Base-by-base conservation (phyloP, 35 echinoderm and acorn worm genomes). In the Chiridota heheva region DNA sequence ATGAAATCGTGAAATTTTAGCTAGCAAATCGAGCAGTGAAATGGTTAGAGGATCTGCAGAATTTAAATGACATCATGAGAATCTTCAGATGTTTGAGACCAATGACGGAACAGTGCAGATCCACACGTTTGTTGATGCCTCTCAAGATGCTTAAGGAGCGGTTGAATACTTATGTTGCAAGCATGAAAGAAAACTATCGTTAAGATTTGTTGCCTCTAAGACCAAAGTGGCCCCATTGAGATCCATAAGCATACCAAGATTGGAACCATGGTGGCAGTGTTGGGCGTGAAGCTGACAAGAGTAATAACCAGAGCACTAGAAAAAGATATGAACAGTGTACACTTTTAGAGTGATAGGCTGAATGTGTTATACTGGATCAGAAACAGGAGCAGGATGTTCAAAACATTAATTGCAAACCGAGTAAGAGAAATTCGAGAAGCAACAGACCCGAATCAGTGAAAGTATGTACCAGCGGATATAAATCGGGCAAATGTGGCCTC, bases 371-470 rank as follows among this genome's bases (percentile, higher is more conserved):
- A 24, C 18, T 67, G 63, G 63, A 67, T 67, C 30, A 10, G 63
- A 28, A 29, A 36, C 31, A 36, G 15, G n/a, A 58, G 3, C 2
- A 24, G 30, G 56, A 24, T 58, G 30, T 1, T 67, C 2, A 31
- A 36, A 36, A 28, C 63, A 36, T 4, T 17, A 67, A 67, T 36
- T 67, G 7, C 8, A 36, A 18, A 4, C 63, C 20, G 63, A 36
- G 63, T 2, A n/a, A 36, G 47, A 15, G 48, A 78, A 5, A 78
- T 78, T 36, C 73, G 60, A 37, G 33, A 40, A 0, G 5, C 42
- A 10, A 78, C 51, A 58, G 40, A 78, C 49, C 18, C 73, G 5
- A 33, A 26, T 6, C 69, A 73, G 40, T 73, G 69, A 42, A 73
- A 24, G 5, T 45, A 73, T 45, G 42, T 73, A 4, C 69, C 69